A percentile compares a stretch with the other conserved stretches of the same genome.
Evolutionary conservation across 2,888 invertebrate species (phyloP).

Genomic region (Drosophila robusta): DNA sequence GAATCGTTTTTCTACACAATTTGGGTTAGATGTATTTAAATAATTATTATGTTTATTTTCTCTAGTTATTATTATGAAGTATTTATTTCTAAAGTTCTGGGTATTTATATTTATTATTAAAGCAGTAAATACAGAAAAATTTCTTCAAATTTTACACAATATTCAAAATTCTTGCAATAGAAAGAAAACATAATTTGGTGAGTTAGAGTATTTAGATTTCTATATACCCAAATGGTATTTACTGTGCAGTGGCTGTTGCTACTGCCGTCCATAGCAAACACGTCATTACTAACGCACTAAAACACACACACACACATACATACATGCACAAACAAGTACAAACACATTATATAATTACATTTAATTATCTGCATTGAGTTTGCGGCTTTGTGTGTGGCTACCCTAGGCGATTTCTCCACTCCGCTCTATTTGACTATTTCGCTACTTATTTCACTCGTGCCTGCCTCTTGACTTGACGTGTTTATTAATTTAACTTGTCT

Average conservation of each 20-base stretch:
- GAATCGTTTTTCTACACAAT: too few relatives aligned
- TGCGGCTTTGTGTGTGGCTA: conserved; percentile 47
- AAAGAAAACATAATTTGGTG: background rate
- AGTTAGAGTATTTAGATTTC: background rate
- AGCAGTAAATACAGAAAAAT: too few relatives aligned
- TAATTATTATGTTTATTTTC: too few relatives aligned
- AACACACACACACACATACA: too few relatives aligned
- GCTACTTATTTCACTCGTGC: conserved; percentile 6
- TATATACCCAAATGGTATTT: conserved; percentile 4
- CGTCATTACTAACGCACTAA: conserved; percentile 45
- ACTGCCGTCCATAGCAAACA: conserved; percentile 27
- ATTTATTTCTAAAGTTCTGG: too few relatives aligned
- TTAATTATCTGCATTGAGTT: conserved; percentile 76
- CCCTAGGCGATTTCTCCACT: conserved; percentile 9
- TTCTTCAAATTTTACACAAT: too few relatives aligned
- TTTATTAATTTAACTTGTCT: conserved; percentile 69
- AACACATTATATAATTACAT: conserved; percentile 76
- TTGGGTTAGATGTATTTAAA: too few relatives aligned
- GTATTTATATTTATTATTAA: too few relatives aligned
- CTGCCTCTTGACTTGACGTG: conserved; percentile 10
- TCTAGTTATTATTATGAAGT: too few relatives aligned
- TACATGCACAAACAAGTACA: conserved; percentile 26
- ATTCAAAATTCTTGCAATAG: background rate
- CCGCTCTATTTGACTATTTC: conserved; percentile 15
- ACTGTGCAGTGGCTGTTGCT: conserved; percentile 21